These are phyloP conservation scores for Saguinus midas DNA, from an alignment of 2,113 vertebrate genomes.

Conservation along the genomic window DNA sequence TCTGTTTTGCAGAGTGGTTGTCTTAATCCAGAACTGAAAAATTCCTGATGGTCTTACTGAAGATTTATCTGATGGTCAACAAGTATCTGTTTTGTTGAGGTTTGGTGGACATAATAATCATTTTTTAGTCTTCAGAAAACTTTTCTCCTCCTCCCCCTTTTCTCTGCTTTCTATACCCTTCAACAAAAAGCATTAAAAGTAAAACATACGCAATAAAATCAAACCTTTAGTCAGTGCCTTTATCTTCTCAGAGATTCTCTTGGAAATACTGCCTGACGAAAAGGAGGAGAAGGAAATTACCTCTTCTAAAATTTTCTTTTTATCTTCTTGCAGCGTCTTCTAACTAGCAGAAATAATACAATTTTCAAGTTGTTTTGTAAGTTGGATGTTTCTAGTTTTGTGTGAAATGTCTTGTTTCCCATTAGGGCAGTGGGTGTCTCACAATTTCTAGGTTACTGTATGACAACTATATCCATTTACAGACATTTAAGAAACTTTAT, in stretches of 20 bases:
- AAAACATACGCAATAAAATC: neutral
- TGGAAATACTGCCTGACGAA: slow-evolving; percentile 29
- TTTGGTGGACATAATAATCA: slow-evolving; percentile 50
- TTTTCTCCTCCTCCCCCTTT: neutral
- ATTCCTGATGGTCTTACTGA: slow-evolving; percentile 21
- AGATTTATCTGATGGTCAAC: slow-evolving; percentile 16
- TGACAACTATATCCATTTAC: neutral
- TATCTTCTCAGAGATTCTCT: neutral
- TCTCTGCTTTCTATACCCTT: neutral
- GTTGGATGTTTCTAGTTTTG: slow-evolving; percentile 10
- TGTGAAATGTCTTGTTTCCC: neutral
- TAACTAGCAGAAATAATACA: neutral
- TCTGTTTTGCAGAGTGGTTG: slow-evolving; percentile 44
- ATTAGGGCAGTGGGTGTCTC: neutral
- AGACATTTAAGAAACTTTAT: neutral
- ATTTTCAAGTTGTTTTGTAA: neutral
- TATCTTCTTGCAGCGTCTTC: neutral
- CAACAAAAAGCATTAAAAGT: neutral
- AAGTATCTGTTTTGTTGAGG: slow-evolving; percentile 35
- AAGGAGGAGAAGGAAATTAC: slow-evolving; percentile 16
- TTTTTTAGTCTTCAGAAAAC: slow-evolving; percentile 50
- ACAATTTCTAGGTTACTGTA: neutral
- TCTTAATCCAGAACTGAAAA: slow-evolving; percentile 48
- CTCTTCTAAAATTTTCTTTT: neutral
- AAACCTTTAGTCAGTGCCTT: neutral